Base-by-base conservation (phyloP, 2,888 invertebrate genomes). In the Idaea biselata region DNA sequence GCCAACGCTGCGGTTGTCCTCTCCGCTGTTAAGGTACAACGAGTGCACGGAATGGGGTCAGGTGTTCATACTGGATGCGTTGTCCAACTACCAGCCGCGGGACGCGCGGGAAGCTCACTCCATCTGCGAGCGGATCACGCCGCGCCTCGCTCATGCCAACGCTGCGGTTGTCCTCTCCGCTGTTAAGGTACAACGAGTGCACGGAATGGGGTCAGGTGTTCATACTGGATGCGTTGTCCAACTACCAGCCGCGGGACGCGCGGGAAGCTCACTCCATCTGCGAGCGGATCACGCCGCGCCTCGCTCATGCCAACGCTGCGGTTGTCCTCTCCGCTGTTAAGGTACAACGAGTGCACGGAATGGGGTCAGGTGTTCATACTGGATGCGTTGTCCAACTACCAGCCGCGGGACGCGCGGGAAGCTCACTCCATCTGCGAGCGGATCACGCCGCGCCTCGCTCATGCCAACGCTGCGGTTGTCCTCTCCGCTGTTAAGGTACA, bases 1-100 rank as follows among this genome's bases (percentile, higher is more conserved):
- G 99, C 99, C 3, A 99, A 99, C 89, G 99, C 99, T 1, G 99
- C 99, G 7, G 99, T 99, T 25, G 99, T 99, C 0, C 93, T 99
- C 0, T 99, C 99, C 25, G 99, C 99, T 60, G 99, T 99, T 44
- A 99, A 99, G 95, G 97, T 97, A 71, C 25, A 25, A 25, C 5
- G 5, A 5, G 25, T n/a, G n/a, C n/a, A n/a, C n/a, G n/a, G n/a
- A n/a, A n/a, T n/a, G n/a, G n/a, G n/a, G n/a, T n/a, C n/a, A n/a
- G 88, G 99, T 99, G 64, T 99, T 99, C 91, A 99, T 99, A 74
- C 93, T 99, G 75, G 99, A 99, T 89, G 98, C 99, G 0, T 92
- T 99, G 67, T 98, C 99, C 17, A 99, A 99, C 93, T 99, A 99
- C 90, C 96, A 96, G 58, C 99, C 99, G 0, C 96, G 98, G 74